Percentiles rank a stretch among this genome's conserved stretches.
Evolutionary conservation across 2,888 invertebrate genomes (phyloP).

Genomic region (Ferdinandea cuprea): DNA sequence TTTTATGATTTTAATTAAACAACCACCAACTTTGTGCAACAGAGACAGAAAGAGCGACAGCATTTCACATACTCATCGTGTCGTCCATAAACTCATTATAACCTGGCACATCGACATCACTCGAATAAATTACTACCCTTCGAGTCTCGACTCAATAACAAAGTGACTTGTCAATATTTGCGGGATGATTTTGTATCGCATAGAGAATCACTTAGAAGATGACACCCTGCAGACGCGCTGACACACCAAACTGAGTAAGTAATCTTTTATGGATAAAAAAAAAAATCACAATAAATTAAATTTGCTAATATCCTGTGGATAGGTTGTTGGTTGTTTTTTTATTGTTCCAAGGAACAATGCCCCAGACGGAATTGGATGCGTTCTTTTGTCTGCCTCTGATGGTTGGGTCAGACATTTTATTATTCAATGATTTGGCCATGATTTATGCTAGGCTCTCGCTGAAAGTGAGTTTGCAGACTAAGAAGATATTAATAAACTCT

Average conservation of each 20-base stretch:
- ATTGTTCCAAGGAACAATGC: background rate
- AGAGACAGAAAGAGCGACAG: background rate
- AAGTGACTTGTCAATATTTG: constrained; percentile 23
- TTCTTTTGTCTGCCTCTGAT: background rate
- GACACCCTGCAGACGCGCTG: background rate
- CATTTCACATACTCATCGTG: too few relatives aligned
- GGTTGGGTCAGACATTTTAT: background rate
- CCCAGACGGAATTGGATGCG: background rate
- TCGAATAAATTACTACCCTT: background rate
- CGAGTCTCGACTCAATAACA: too few relatives aligned
- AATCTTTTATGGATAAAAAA: background rate
- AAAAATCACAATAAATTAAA: background rate
- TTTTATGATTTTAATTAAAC: constrained; percentile 11
- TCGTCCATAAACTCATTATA: background rate
- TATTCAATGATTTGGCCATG: background rate
- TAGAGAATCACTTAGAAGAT: background rate
- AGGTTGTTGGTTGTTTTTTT: too few relatives aligned
- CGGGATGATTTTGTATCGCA: background rate
- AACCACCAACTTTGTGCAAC: background rate
- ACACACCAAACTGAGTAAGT: background rate
- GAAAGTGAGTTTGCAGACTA: background rate
- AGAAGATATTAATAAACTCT: background rate
- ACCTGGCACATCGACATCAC: background rate
- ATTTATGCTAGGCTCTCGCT: background rate
- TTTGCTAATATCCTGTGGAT: background rate